These are phyloP conservation scores for Planiliza haematocheilus DNA, from an alignment of 2,113 vertebrate species.

Conservation along the genomic window DNA sequence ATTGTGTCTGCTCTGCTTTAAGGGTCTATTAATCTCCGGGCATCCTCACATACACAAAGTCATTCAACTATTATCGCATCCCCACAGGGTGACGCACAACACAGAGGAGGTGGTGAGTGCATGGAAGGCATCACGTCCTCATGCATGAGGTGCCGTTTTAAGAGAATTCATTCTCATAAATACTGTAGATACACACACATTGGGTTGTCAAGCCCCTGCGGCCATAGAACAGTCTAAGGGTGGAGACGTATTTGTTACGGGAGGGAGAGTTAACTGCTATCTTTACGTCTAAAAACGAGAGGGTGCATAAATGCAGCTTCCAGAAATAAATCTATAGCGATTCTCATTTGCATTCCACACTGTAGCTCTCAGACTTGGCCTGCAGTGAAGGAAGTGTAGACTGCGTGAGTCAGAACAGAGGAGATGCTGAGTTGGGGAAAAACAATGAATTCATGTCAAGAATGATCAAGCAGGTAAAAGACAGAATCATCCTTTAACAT, in stretches of 20 bases:
- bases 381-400: constrained; percentile 19
- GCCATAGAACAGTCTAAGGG: not conserved
- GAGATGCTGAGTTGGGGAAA: constrained; percentile 56
- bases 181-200: not conserved
- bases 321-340: constrained; percentile 33
- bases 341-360: constrained; percentile 62
- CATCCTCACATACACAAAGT: constrained; percentile 14
- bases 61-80: constrained; percentile 1
- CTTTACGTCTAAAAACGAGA: not conserved
- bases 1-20: constrained; percentile 62
- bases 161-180: not conserved
- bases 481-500: constrained; percentile 10
- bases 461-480: constrained; percentile 56
- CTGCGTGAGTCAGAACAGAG: constrained; percentile 39
- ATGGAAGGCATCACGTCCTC: constrained; percentile 4
- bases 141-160: not conserved
- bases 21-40: constrained; percentile 55
- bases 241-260: too few species aligned
- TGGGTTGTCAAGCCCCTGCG: constrained; percentile 5
- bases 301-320: constrained; percentile 11
- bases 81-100: not conserved
- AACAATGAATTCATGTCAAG: constrained; percentile 55
- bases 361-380: constrained; percentile 30
- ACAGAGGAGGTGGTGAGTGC: not conserved
- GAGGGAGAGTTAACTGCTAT: not conserved